Evolutionary conservation across 92 coral and sea anemone genomes (phyloP).

Genomic region (Bergia puertoricense): DNA sequence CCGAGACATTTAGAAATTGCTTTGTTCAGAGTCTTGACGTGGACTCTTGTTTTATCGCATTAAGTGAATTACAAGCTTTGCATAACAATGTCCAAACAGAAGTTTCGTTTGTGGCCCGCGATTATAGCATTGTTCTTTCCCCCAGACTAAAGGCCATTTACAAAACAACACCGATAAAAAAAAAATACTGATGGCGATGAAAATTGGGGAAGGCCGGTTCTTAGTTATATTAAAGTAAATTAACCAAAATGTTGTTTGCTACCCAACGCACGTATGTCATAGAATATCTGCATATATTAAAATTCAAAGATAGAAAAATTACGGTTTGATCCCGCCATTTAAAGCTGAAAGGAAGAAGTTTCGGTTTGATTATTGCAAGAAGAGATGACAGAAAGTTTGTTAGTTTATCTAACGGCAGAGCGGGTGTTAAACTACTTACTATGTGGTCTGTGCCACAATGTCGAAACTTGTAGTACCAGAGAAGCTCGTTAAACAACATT

Average conservation of each 20-base stretch:
- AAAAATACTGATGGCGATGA: constrained; percentile 35
- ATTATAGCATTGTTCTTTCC: constrained; percentile 86
- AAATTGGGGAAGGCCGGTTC: constrained; percentile 46
- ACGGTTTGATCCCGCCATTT: constrained; percentile 45
- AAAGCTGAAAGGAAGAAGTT: constrained; percentile 69
- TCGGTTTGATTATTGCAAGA: constrained; percentile 71
- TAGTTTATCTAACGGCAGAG: constrained; percentile 42
- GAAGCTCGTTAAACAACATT: constrained; percentile 80
- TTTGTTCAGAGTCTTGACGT: constrained; percentile 92
- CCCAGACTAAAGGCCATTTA: constrained; percentile 59
- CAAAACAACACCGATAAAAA: constrained; percentile 55
- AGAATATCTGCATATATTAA: constrained; percentile 78
- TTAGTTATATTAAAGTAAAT: constrained; percentile 38
- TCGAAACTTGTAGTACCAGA: constrained; percentile 66
- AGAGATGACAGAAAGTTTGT: constrained; percentile 55
- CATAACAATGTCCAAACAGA: constrained; percentile 92
- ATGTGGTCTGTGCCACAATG: constrained; percentile 65
- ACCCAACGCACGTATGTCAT: constrained; percentile 66
- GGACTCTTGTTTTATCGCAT: constrained; percentile 98
- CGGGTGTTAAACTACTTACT: constrained; percentile 78
- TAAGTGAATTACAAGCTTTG: constrained; percentile 99
- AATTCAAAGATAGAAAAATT: constrained; percentile 40
- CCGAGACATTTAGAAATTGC: constrained; percentile 91
- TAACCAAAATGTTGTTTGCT: constrained; percentile 53
- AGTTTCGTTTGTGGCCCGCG: constrained; percentile 94